These are phyloP conservation scores for Sphenodon punctatus DNA, from an alignment of 2,797 vertebrate species.

Conservation along the genomic window DNA sequence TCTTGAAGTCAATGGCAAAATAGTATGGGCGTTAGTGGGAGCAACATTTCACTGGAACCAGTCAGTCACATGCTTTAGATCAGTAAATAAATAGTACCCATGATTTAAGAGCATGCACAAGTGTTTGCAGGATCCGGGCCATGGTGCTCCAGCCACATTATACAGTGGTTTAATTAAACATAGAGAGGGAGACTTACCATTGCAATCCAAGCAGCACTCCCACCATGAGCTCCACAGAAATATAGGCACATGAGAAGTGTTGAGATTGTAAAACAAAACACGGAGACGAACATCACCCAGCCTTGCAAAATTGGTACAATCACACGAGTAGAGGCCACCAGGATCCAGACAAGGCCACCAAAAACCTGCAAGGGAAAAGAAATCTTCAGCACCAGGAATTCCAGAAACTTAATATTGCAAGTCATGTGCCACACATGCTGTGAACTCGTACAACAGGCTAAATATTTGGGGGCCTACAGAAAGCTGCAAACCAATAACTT, in stretches of 20 bases:
- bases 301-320: conserved; percentile 60
- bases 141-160: not conserved
- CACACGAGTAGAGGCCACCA: conserved; percentile 79
- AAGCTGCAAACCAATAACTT: too few relatives aligned
- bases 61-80: not conserved
- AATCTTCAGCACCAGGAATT: not conserved
- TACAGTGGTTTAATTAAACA: not conserved
- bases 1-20: too few relatives aligned
- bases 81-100: not conserved
- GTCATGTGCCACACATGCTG: too few relatives aligned
- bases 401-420: too few relatives aligned
- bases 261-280: conserved; percentile 87
- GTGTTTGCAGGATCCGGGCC: not conserved
- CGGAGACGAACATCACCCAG: conserved; percentile 92
- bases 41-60: too few relatives aligned
- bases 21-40: too few relatives aligned
- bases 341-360: conserved; percentile 92
- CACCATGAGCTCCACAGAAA: conserved; percentile 61
- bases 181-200: conserved; percentile 67
- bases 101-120: not conserved
- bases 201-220: conserved; percentile 66
- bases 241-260: conserved; percentile 79
- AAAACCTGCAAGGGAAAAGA: conserved; percentile 68
- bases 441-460: too few relatives aligned
- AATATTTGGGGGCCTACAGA: too few relatives aligned